These are phyloP conservation scores for Drosophila helvetica DNA, from an alignment of 2,888 invertebrate genomes.

Conservation along the genomic window DNA sequence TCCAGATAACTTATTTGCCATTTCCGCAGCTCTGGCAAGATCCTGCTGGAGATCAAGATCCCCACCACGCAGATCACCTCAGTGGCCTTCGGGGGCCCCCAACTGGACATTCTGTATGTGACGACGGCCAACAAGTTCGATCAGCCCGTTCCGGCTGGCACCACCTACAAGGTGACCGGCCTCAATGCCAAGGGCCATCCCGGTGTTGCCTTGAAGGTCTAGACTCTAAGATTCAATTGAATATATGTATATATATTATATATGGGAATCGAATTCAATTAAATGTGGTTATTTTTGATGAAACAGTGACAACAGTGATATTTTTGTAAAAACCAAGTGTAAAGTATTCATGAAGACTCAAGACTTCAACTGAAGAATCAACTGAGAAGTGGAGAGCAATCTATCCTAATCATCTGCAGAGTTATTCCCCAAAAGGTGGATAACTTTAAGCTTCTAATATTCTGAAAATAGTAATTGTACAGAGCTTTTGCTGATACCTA, in stretches of 20 bases:
- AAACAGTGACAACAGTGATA: not conserved
- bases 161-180: slow-evolving; percentile 86
- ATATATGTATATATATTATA: not conserved
- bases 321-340: too few relatives aligned
- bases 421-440: too few relatives aligned
- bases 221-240: slow-evolving; percentile 43
- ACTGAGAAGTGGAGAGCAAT: too few relatives aligned
- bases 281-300: slow-evolving; percentile 8
- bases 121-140: slow-evolving; percentile 86
- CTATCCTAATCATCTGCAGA: too few relatives aligned
- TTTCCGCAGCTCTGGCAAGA: slow-evolving; percentile 82
- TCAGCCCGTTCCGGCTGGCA: slow-evolving; percentile 85
- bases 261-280: not conserved
- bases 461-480: too few relatives aligned
- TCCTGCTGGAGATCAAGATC: slow-evolving; percentile 86
- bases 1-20: not conserved
- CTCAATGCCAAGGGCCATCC: slow-evolving; percentile 85
- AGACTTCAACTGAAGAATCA: too few relatives aligned
- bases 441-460: too few relatives aligned
- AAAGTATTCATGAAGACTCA: too few relatives aligned
- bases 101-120: slow-evolving; percentile 88
- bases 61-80: slow-evolving; percentile 89
- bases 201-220: slow-evolving; percentile 77
- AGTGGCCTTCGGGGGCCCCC: slow-evolving; percentile 89
- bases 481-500: too few relatives aligned